Conservation (phyloP, 53 echinoderm and acorn worm genomes). For the Holothuria leucospilota region DNA sequence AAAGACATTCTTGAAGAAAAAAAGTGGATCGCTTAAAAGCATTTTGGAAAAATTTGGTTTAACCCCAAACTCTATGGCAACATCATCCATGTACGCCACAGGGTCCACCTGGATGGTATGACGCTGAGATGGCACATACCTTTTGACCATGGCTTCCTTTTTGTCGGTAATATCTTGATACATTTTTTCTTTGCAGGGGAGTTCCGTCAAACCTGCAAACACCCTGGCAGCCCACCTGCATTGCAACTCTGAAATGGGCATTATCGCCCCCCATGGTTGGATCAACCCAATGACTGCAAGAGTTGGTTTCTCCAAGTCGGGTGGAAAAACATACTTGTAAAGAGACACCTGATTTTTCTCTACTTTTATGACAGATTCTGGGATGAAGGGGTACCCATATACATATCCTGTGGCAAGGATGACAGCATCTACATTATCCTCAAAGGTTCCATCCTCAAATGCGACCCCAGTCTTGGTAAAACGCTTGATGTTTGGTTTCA, state of each 20-base stretch:
- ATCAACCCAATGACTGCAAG: constrained; percentile 73
- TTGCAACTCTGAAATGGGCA: constrained; percentile 78
- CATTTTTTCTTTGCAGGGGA: constrained; percentile 65
- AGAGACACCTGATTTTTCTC: constrained; percentile 50
- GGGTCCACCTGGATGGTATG: constrained; percentile 66
- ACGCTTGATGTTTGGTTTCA: constrained; percentile 6
- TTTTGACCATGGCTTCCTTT: constrained; percentile 57
- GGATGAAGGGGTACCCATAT: constrained; percentile 72
- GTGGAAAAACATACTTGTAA: constrained; percentile 81
- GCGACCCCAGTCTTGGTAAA: constrained; percentile 23
- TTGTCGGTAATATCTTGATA: constrained; percentile 37
- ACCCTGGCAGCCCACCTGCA: constrained; percentile 78
- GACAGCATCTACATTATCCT: constrained; percentile 77
- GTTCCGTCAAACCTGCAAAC: constrained; percentile 66
- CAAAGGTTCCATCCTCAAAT: constrained; percentile 78
- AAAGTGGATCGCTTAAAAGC: constrained; percentile 65
- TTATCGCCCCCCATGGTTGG: constrained; percentile 61
- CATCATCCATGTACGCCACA: constrained; percentile 67
- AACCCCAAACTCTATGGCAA: constrained; percentile 71
- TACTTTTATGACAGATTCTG: constrained; percentile 48
- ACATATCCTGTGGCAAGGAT: constrained; percentile 84
- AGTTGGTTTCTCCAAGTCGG: constrained; percentile 64
- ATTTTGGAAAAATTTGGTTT: constrained; percentile 68
- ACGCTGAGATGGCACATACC: constrained; percentile 54
- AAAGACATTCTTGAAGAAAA: constrained; percentile 64